Conservation (phyloP, 2,113 vertebrate genomes). For the Barnardius zonarius region DNA sequence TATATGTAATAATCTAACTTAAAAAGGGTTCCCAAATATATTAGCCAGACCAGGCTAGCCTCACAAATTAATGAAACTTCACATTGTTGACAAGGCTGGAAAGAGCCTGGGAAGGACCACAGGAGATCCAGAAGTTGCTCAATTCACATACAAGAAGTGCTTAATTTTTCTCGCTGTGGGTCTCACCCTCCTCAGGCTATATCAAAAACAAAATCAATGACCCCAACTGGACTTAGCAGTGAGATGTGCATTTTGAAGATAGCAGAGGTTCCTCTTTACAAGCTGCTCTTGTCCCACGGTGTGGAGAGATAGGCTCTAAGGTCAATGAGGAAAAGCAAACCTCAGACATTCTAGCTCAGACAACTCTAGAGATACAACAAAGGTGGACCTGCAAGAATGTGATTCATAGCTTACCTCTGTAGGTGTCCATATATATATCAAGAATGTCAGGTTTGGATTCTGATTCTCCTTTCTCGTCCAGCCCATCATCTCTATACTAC, state of each 20-base stretch:
- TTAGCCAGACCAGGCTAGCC: not conserved
- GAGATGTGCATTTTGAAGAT: not conserved
- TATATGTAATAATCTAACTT: not conserved
- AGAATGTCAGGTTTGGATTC: not conserved
- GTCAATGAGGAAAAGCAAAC: not conserved
- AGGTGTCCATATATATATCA: accelerated
- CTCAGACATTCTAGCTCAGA: not conserved
- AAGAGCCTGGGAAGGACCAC: not conserved
- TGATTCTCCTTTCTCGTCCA: not conserved
- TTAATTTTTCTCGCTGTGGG: not conserved
- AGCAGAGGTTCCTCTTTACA: not conserved
- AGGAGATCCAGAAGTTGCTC: not conserved
- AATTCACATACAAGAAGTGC: not conserved
- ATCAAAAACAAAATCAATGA: not conserved
- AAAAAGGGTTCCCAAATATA: not conserved
- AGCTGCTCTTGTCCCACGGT: not conserved
- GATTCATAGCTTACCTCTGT: not conserved
- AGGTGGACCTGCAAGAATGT: not conserved
- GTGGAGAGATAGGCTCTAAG: not conserved
- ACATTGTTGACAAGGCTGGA: not conserved
- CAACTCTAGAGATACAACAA: not conserved
- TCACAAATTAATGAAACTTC: not conserved
- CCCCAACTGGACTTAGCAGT: not conserved
- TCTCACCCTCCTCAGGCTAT: not conserved
- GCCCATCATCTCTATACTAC: not conserved